Base-by-base conservation (phyloP, 1,140 invertebrate species). In the Episyrphus balteatus region DNA sequence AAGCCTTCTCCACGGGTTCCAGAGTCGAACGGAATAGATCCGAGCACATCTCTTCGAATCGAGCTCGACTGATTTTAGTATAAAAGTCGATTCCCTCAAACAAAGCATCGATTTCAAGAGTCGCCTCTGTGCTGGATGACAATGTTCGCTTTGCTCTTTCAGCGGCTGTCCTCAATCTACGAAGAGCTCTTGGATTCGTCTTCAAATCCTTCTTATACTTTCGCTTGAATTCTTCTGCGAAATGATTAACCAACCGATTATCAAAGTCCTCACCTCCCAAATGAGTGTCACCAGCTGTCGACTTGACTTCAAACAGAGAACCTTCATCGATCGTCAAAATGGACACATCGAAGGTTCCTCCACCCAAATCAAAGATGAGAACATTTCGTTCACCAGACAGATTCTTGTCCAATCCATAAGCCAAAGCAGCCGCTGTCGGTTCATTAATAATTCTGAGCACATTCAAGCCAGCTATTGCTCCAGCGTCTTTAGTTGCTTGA, bases 261-360 rank as follows among this genome's bases (percentile, higher is more conserved):
- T 89, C 86, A 55, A 92, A 92, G 62, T 92, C 88, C 66, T 92
- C 88, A 2, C 89, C 90, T 42, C 73, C 61, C 76, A 75, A 53
- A 15, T 75, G 74, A 2, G 74, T 75, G 51, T 78, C 73, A 13
- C 75, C 75, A 17, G 77, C 76, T 15, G 79, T 81, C 1, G 79
- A 59, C 56, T 69, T 72, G 17, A 82, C 86, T 64, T 86, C 84
- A 66, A 86, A 82, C 48, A 79, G 44, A 57, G 78, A 73, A 7
- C 76, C 83, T 54, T 84, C 80, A 53, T 80, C 78, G 62, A 86
- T 84, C 9, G 76, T 79, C 9, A 86, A 61, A 49, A 86, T 79
- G 15, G 83, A 85, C 0, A 86, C 82, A 67, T 86, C 83, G 48
- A 75, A 75, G 10, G 74, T 75, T 14, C 73, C 73, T 19, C 72